Percentiles rank a stretch among this genome's conserved stretches.
Conservation (phyloP, 2,797 vertebrate species). For the Avahi laniger region DNA sequence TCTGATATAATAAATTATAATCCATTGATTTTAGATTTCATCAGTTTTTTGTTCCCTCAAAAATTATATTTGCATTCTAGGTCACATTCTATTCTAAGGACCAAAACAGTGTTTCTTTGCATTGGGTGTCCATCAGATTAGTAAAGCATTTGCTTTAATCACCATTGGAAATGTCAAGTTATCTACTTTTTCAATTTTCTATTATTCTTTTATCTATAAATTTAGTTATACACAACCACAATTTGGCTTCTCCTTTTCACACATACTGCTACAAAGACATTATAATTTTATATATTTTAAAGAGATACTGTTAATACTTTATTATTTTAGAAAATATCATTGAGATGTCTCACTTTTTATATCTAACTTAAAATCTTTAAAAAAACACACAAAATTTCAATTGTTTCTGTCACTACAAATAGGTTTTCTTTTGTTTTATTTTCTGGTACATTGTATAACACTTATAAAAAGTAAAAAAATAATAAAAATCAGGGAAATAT, state of each 20-base stretch:
- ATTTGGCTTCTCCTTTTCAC: background rate
- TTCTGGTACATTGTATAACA: background rate
- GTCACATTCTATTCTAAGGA: slow-evolving; percentile 22
- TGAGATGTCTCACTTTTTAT: background rate
- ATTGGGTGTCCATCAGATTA: background rate
- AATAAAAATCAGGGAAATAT: background rate
- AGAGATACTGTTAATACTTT: background rate
- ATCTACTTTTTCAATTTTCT: background rate
- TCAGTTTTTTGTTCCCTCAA: background rate
- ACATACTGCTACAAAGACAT: background rate
- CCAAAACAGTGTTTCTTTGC: slow-evolving; percentile 20
- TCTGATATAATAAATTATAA: slow-evolving; percentile 7
- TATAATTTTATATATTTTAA: background rate
- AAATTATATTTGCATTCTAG: background rate
- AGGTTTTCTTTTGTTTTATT: background rate
- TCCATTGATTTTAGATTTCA: background rate
- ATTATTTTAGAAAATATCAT: background rate
- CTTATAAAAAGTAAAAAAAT: background rate
- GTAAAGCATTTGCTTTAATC: slow-evolving; percentile 44
- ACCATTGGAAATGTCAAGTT: slow-evolving; percentile 36
- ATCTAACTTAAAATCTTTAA: background rate
- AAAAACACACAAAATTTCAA: background rate
- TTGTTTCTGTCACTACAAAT: background rate
- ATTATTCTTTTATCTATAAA: background rate
- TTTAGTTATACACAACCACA: slow-evolving; percentile 33